Conservation (phyloP, 2,113 vertebrate species). For the Heterotis niloticus region DNA sequence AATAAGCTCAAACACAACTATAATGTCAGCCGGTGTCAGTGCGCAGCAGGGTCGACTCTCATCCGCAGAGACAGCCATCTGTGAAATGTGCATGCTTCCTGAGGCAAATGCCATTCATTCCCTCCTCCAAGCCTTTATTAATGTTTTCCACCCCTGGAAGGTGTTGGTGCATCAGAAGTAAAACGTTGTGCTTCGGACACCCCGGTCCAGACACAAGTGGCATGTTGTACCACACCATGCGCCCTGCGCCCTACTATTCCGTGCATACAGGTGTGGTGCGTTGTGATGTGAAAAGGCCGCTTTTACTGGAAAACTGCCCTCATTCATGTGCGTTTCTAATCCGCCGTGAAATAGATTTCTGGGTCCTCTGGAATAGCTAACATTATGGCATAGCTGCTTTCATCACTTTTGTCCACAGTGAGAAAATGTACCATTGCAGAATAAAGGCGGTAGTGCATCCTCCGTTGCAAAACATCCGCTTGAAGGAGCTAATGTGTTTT, state of each 20-base stretch:
- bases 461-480: conserved; percentile 20
- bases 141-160: no score
- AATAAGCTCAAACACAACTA: not conserved
- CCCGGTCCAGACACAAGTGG: not conserved
- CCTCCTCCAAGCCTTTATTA: not conserved
- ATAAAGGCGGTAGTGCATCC: no score
- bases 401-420: conserved; percentile 24
- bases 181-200: not conserved
- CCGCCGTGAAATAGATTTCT: no score
- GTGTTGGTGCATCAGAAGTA: not conserved
- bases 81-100: not conserved
- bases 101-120: not conserved
- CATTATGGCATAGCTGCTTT: conserved; percentile 8
- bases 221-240: no score
- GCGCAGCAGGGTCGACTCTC: not conserved
- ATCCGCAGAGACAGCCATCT: not conserved
- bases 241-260: no score
- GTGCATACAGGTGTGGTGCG: no score
- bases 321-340: no score
- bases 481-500: not conserved
- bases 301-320: no score
- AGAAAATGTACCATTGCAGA: not conserved
- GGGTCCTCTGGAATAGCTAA: no score
- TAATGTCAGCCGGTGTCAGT: not conserved
- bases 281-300: no score